Evolutionary conservation across 2,888 invertebrate genomes (phyloP).

Genomic region (Lasioglossum leucozonium): DNA sequence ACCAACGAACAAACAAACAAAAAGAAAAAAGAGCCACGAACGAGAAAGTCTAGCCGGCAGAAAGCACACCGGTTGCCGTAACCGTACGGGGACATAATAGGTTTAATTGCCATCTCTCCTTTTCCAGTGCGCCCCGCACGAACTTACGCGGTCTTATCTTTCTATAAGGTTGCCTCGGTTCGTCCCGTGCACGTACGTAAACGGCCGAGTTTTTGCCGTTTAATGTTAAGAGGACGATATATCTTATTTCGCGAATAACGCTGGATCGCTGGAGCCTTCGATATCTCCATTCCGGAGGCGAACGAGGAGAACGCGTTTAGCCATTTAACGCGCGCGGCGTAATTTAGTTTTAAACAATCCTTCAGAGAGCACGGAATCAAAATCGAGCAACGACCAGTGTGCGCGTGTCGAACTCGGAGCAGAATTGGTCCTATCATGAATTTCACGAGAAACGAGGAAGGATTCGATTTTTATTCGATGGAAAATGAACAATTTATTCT

Average conservation of each 20-base stretch:
- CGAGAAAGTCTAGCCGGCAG: conserved; percentile 50
- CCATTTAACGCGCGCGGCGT: no score
- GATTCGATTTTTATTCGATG: no score
- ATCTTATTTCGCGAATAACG: conserved; percentile 16
- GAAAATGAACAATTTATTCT: no score
- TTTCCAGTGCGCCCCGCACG: conserved; percentile 42
- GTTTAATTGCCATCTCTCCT: conserved; percentile 59
- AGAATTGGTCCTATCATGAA: no score
- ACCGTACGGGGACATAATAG: conserved; percentile 44
- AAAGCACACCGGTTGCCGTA: conserved; percentile 54
- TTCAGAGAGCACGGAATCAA: no score
- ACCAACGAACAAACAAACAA: no score
- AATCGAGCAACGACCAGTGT: no score
- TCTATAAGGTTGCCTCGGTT: conserved; percentile 35
- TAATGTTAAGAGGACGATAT: conserved; percentile 18
- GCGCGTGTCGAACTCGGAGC: no score
- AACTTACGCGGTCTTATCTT: conserved; percentile 39
- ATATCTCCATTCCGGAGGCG: neutral
- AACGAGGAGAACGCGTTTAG: neutral
- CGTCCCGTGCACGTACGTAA: conserved; percentile 22
- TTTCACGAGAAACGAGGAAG: no score
- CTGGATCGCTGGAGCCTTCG: neutral
- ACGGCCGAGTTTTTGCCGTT: conserved; percentile 23
- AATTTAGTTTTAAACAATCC: no score
- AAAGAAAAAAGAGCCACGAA: conserved; percentile 16